A percentile compares a stretch with the other conserved stretches of the same genome.
phyloP scores from a whole-genome alignment of 2,797 vertebrate species.

The Peromyscus nudipes region DNA sequence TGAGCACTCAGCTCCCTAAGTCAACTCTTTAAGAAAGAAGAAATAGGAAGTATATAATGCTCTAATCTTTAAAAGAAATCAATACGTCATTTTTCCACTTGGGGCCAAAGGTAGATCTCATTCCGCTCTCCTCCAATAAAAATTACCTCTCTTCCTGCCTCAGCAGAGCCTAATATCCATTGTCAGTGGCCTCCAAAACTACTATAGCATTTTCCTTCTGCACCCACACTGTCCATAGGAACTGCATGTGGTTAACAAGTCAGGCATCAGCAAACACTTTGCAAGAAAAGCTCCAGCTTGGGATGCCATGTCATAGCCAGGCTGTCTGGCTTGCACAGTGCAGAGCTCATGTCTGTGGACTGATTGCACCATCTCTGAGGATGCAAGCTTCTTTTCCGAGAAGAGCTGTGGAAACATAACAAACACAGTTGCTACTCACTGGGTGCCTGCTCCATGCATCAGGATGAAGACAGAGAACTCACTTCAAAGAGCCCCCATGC shows the following conservation, averaged over 20 bases:
- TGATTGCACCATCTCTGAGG: not conserved
- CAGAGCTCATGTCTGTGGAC: accelerated
- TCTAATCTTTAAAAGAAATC: too few species aligned
- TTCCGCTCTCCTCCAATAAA: not conserved
- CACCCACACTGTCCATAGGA: not conserved
- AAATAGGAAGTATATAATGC: not conserved
- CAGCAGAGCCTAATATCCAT: not conserved
- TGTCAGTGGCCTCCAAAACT: too few species aligned
- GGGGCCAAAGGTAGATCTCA: not conserved
- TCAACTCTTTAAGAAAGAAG: too few species aligned
- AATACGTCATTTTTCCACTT: not conserved
- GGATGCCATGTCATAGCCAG: not conserved
- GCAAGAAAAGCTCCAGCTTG: not conserved
- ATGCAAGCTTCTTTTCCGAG: not conserved
- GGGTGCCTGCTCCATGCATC: not conserved
- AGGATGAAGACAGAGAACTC: not conserved
- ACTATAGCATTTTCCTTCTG: too few species aligned
- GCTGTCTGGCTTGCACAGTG: accelerated
- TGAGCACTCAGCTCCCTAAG: not conserved
- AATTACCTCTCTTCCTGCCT: not conserved
- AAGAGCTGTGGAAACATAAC: not conserved
- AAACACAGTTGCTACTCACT: not conserved
- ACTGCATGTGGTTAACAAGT: not conserved
- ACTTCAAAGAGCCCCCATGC: not conserved
- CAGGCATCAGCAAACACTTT: not conserved